Conservation (phyloP, 2,888 invertebrate species). For the Limenitis camilla region DNA sequence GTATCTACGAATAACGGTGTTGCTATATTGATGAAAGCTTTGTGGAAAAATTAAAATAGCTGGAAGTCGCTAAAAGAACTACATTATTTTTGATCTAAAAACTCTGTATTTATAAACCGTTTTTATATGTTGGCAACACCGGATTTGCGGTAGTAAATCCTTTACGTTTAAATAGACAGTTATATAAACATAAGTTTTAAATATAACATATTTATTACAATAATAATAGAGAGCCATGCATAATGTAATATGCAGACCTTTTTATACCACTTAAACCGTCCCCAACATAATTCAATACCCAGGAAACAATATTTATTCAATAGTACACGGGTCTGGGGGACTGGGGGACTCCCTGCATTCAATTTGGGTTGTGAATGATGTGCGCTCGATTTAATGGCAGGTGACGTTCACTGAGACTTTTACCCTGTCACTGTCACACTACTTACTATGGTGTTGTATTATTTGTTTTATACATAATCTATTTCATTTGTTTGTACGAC, state of each 20-base stretch:
- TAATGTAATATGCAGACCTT: slow-evolving; percentile 9
- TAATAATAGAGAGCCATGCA: neutral
- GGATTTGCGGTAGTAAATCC: no score
- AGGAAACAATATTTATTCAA: slow-evolving; percentile 43
- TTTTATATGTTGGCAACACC: no score
- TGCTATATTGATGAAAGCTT: no score
- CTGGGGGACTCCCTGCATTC: slow-evolving; percentile 35
- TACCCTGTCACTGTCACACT: slow-evolving; percentile 11
- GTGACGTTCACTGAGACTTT: slow-evolving; percentile 46
- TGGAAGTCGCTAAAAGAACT: no score
- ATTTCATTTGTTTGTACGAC: no score
- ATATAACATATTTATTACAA: neutral
- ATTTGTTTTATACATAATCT: neutral
- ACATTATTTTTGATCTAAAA: no score
- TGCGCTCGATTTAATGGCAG: slow-evolving; percentile 65
- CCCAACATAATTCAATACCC: slow-evolving; percentile 26
- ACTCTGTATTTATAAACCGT: no score
- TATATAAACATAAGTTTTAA: neutral
- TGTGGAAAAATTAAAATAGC: no score
- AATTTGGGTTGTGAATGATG: slow-evolving; percentile 64
- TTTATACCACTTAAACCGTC: slow-evolving; percentile 11
- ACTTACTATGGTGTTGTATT: neutral
- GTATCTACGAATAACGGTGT: no score
- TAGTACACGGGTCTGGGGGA: slow-evolving; percentile 22
- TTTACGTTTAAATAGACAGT: no score